Evolutionary conservation across 2,113 vertebrate species (phyloP).

Genomic region (Gymnorhina tibicen): DNA sequence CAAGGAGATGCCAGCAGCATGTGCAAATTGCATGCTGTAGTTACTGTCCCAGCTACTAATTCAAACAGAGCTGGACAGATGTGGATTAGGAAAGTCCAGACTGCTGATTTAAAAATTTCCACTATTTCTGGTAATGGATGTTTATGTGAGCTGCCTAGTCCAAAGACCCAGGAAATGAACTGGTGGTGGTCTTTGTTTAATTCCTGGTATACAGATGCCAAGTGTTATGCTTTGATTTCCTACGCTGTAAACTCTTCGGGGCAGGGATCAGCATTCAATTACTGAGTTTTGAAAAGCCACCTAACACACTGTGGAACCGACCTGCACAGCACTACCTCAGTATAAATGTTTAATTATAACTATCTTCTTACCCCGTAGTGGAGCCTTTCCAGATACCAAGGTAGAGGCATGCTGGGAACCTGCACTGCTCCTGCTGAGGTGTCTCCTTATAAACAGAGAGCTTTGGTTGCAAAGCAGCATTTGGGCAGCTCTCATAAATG

Average conservation of each 20-base stretch:
- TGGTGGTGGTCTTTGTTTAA: constrained; percentile 27
- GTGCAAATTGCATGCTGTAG: background rate
- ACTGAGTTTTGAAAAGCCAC: constrained; percentile 50
- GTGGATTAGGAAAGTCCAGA: background rate
- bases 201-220: background rate
- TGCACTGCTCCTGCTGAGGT: background rate
- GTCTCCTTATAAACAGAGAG: background rate
- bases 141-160: background rate
- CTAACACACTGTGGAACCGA: constrained; percentile 30
- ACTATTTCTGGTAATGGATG: background rate
- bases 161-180: background rate
- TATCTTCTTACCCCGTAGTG: constrained; percentile 30
- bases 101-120: background rate
- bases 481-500: background rate
- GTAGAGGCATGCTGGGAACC: constrained; percentile 34
- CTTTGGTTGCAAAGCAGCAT: background rate
- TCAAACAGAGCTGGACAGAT: background rate
- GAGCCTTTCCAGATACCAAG: background rate
- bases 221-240: constrained; percentile 58
- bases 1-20: background rate
- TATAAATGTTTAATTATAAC: constrained; percentile 63
- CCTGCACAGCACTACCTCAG: constrained; percentile 4
- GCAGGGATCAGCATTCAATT: constrained; percentile 50
- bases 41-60: background rate
- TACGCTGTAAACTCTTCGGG: constrained; percentile 10